Evolutionary conservation across 92 coral and sea anemone genomes (phyloP), one percentile per base, ranked within the genome.

Genomic region (Umimayanthus kanabou): DNA sequence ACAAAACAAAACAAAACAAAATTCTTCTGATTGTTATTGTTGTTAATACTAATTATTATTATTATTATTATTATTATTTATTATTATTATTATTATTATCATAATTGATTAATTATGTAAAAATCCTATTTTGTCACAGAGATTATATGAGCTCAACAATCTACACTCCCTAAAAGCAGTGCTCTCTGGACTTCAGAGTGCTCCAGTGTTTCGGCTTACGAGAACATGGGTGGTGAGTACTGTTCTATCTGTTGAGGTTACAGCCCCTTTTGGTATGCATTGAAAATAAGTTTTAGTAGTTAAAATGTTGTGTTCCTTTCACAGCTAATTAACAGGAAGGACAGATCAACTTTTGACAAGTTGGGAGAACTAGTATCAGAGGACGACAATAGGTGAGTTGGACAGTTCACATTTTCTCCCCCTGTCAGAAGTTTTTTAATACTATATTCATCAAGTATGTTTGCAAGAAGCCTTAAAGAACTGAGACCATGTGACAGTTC

Each of bases 161-260:
- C 87, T 94, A 47, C 99, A 97, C 79, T 94, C 98, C 9, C 93
- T 96, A 42, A 97, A 95, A 84, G 99, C 99, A 18, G 96, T 97
- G n/a, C 88, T 97, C 26, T 90, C 98, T 83, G 99, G 99, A 8
- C 96, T 97, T 61, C 98, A 97, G 88, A 97, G 99, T 91, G 99
- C 95, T 39, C 94, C 99, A 3, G 94, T 97, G 29, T 97, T 91
- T 77, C 88, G 99, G 89, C 97, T 97, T 5, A 88, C 93, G 76
- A 93, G 87, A 74, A 97, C 99, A 25, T 97, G 99, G 99, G 95
- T 89, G 89, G 99, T 97, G 78, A 86, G 98, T 89, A 6, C 23
- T 7, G 9, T 10, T 47, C 50, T 47, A 9, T 47, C 10, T 47
- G 10, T 47, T 47, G 50, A 9, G 9, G 50, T 47, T 47, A 7